These are phyloP conservation scores for Empidonax alnorum DNA, from an alignment of 2,113 vertebrate genomes.

Conservation along the genomic window DNA sequence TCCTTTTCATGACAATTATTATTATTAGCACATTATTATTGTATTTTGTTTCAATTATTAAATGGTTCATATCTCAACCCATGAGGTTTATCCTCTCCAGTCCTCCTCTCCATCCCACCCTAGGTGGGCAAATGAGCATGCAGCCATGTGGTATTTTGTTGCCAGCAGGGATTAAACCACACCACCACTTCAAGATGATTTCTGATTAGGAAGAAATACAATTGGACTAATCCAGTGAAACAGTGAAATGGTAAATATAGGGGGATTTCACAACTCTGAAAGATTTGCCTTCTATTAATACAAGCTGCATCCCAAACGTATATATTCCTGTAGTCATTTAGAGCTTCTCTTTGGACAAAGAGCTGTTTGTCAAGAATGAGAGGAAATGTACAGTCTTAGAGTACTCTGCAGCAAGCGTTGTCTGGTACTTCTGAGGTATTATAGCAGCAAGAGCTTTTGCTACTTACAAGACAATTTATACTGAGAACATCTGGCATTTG, in stretches of 20 bases:
- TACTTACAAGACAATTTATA: background rate
- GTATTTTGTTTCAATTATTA: background rate
- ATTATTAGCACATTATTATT: background rate
- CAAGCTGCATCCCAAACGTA: background rate
- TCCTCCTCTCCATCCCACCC: background rate
- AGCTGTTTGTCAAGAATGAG: background rate
- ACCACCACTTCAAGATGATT: background rate
- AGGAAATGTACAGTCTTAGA: background rate
- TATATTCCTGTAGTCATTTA: background rate
- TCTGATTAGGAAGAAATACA: background rate
- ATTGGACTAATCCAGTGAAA: background rate
- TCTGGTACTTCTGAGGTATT: background rate
- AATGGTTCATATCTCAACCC: background rate
- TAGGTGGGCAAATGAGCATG: background rate
- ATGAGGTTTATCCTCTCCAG: background rate
- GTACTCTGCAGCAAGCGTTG: background rate
- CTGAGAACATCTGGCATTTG: background rate
- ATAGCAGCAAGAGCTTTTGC: background rate
- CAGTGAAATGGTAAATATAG: background rate
- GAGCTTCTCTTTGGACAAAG: background rate
- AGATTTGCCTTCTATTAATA: background rate
- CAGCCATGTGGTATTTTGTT: background rate
- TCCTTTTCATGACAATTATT: background rate
- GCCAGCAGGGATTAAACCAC: background rate
- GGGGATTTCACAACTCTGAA: background rate